These are phyloP conservation scores for Solenodon paradoxus DNA, from an alignment of 2,113 vertebrate genomes.

Conservation along the genomic window DNA sequence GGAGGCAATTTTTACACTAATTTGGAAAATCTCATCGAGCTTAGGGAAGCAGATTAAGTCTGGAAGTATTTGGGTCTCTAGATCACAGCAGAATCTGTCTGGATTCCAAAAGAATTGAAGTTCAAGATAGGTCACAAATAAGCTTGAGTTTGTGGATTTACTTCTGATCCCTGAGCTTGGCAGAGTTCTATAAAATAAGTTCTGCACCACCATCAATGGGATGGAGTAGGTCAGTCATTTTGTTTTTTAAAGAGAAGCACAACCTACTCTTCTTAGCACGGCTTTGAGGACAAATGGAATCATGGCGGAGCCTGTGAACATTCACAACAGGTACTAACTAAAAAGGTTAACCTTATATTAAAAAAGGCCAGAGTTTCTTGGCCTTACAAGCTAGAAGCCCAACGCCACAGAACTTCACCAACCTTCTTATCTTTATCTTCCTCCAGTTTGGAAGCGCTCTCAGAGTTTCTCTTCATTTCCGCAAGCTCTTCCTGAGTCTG, in stretches of 20 bases:
- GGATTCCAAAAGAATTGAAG: not conserved
- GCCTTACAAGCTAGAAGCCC: not conserved
- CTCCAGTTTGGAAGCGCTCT: constrained; percentile 90
- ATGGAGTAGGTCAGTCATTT: no score
- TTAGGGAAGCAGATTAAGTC: not conserved
- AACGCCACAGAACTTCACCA: not conserved
- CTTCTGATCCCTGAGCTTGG: not conserved
- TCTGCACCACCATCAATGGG: no score
- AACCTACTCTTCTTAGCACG: not conserved
- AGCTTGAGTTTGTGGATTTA: not conserved
- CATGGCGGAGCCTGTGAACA: not conserved
- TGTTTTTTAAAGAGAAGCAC: constrained; percentile 12
- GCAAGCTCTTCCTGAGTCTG: constrained; percentile 89
- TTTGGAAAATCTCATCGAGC: not conserved
- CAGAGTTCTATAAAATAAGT: constrained; percentile 28
- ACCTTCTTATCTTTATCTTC: constrained; percentile 98
- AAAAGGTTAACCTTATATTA: no score
- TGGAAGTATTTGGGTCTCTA: not conserved
- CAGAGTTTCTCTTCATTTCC: constrained; percentile 90
- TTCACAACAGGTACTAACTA: not conserved
- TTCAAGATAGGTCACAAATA: not conserved
- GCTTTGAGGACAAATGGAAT: not conserved
- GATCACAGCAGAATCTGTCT: not conserved
- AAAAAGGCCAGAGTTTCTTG: not conserved
- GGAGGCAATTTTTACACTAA: not conserved